These are phyloP conservation scores for Echinarachnius parma DNA, from an alignment of 53 echinoderm and acorn worm genomes.

Conservation along the genomic window DNA sequence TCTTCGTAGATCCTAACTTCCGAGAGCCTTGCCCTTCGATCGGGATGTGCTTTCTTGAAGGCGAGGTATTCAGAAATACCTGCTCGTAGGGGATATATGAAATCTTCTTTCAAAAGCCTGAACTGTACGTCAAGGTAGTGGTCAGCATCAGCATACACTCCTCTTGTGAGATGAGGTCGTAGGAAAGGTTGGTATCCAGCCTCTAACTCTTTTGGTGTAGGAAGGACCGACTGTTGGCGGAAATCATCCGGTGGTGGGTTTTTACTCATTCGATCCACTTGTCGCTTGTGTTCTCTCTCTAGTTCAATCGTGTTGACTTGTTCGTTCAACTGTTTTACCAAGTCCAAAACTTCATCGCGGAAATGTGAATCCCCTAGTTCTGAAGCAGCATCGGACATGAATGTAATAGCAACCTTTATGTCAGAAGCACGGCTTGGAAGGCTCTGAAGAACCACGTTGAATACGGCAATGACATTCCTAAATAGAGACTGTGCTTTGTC, in stretches of 20 bases:
- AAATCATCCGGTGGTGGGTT: slow-evolving; percentile 77
- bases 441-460: background rate
- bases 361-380: background rate
- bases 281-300: background rate
- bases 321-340: background rate
- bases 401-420: background rate
- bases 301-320: background rate
- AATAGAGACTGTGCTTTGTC: background rate
- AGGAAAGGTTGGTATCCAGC: slow-evolving; percentile 56
- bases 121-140: slow-evolving; percentile 94
- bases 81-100: slow-evolving; percentile 70
- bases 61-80: slow-evolving; percentile 72
- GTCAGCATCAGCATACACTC: slow-evolving; percentile 57
- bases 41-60: slow-evolving; percentile 2
- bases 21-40: slow-evolving; percentile 21
- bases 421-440: background rate
- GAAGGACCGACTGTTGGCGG: slow-evolving; percentile 62
- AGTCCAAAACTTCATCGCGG: background rate
- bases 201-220: slow-evolving; percentile 47
- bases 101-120: slow-evolving; percentile 81
- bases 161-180: slow-evolving; percentile 63
- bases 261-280: background rate
- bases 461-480: background rate
- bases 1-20: slow-evolving; percentile 71
- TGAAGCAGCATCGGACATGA: background rate